phyloP scores from a whole-genome alignment of 2,888 invertebrate species.

The Eretmocerus hayati region DNA sequence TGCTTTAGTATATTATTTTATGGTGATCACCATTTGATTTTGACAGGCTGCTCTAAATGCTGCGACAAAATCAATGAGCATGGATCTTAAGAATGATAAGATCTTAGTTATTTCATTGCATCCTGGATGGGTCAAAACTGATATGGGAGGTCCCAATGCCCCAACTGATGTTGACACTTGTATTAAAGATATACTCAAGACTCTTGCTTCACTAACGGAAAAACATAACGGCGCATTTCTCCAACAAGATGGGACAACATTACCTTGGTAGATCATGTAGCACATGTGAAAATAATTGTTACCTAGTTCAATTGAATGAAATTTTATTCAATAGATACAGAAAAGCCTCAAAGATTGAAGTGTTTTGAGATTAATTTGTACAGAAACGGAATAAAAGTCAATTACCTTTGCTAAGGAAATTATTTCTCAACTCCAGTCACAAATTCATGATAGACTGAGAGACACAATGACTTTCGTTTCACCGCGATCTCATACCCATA shows the following conservation, averaged over 20 bases:
- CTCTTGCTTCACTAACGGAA: slow-evolving; percentile 57
- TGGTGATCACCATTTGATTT: slow-evolving; percentile 25
- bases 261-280: slow-evolving; percentile 65
- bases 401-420: too few species aligned
- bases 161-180: slow-evolving; percentile 66
- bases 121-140: slow-evolving; percentile 89
- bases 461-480: too few species aligned
- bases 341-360: too few species aligned
- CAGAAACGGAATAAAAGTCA: too few species aligned
- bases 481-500: too few species aligned
- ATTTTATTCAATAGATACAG: too few species aligned
- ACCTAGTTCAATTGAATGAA: too few species aligned
- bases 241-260: slow-evolving; percentile 66
- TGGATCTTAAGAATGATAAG: slow-evolving; percentile 68
- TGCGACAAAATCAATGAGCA: slow-evolving; percentile 75
- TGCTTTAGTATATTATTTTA: slow-evolving; percentile 4
- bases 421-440: too few species aligned
- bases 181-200: slow-evolving; percentile 58
- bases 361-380: too few species aligned
- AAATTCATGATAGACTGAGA: too few species aligned
- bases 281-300: too few species aligned
- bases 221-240: slow-evolving; percentile 69
- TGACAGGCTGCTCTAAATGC: slow-evolving; percentile 79
- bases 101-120: slow-evolving; percentile 72
- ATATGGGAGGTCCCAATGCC: slow-evolving; percentile 79